phyloP scores from a whole-genome alignment of 2,797 vertebrate genomes.

The Takifugu rubripes region DNA sequence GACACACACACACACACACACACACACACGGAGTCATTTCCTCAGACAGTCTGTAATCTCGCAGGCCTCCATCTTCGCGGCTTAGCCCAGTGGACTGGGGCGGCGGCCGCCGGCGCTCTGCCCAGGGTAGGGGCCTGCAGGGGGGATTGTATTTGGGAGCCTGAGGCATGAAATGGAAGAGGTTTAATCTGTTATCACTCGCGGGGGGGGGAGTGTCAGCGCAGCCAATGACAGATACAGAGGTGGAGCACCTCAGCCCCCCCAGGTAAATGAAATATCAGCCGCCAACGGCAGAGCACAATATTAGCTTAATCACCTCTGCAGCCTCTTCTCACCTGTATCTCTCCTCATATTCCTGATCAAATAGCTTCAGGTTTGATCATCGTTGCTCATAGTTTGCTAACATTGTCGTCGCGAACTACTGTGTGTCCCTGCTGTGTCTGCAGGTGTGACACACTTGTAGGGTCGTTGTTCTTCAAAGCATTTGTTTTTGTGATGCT shows the following conservation, averaged over 20 bases:
- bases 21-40: constrained; percentile 68
- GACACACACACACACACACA: constrained; percentile 53
- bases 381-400: too few species aligned
- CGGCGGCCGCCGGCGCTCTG: constrained; percentile 62
- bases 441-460: too few species aligned
- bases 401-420: too few species aligned
- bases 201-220: constrained; percentile 59
- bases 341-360: neutral
- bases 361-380: too few species aligned
- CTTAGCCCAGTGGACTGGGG: constrained; percentile 75
- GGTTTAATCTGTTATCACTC: constrained; percentile 83
- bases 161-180: constrained; percentile 81
- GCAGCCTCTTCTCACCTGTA: constrained; percentile 8
- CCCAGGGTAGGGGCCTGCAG: constrained; percentile 45
- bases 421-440: too few species aligned
- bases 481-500: too few species aligned
- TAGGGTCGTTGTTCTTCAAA: too few species aligned
- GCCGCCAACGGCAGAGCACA: constrained; percentile 53
- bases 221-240: constrained; percentile 44
- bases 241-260: constrained; percentile 43
- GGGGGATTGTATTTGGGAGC: constrained; percentile 73
- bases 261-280: constrained; percentile 73
- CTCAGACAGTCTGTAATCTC: constrained; percentile 73
- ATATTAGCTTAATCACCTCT: constrained; percentile 68
- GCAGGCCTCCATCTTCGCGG: constrained; percentile 68